Evolutionary conservation across 2,888 invertebrate species (phyloP).

Genomic region (Oscheius onirici): DNA sequence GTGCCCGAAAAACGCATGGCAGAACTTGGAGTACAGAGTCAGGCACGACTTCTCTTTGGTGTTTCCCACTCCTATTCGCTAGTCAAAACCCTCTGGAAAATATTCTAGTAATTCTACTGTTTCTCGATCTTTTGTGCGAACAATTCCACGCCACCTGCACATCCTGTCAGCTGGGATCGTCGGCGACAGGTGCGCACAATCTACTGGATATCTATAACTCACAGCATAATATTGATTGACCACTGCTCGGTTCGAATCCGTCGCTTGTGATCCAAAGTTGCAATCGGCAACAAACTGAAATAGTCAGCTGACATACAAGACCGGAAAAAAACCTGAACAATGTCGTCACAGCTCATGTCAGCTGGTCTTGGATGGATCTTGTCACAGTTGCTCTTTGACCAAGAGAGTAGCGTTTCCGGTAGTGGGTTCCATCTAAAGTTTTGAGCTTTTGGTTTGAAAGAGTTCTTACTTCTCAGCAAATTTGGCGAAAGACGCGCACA

Average conservation of each 20-base stretch:
- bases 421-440: conserved; percentile 58
- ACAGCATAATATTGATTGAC: conserved; percentile 44
- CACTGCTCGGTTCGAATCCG: conserved; percentile 38
- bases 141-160: not conserved
- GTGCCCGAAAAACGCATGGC: no score
- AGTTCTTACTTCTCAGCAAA: conserved; percentile 47
- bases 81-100: no score
- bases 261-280: conserved; percentile 52
- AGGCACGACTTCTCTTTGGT: no score
- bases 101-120: not conserved
- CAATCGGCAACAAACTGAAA: conserved; percentile 63
- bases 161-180: not conserved
- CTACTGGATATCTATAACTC: no score
- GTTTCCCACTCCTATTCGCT: no score
- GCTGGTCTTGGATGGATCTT: conserved; percentile 62
- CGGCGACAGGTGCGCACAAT: not conserved
- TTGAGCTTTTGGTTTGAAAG: not conserved
- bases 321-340: conserved; percentile 39
- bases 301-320: not conserved
- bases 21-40: no score
- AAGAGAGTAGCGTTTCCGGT: conserved; percentile 57
- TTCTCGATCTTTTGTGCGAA: not conserved
- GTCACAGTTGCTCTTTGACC: conserved; percentile 61
- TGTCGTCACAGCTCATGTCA: conserved; percentile 63
- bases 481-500: conserved; percentile 59